These are phyloP conservation scores for Dicentrarchus labrax DNA, from an alignment of 2,113 vertebrate genomes.

Conservation along the genomic window DNA sequence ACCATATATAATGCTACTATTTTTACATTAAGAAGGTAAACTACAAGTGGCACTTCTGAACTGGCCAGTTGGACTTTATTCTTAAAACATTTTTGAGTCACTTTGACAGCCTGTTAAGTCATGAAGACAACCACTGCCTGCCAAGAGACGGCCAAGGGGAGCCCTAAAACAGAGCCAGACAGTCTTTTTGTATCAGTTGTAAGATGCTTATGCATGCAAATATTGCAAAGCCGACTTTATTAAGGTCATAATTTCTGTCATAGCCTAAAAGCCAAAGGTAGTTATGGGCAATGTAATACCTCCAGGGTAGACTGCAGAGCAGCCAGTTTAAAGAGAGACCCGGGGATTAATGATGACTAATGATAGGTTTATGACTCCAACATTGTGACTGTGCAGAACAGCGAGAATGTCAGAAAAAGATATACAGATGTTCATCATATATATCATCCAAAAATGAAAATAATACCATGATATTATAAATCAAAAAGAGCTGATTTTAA, in stretches of 20 bases:
- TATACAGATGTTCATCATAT: constrained; percentile 72
- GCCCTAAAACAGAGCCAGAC: constrained; percentile 76
- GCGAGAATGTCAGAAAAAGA: constrained; percentile 74
- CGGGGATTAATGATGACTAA: constrained; percentile 81
- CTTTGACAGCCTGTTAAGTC: constrained; percentile 63
- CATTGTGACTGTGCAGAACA: constrained; percentile 70
- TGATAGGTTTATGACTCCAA: constrained; percentile 85
- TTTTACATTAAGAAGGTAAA: constrained; percentile 37
- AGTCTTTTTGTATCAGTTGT: constrained; percentile 75
- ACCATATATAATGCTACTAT: background rate
- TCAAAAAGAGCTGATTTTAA: constrained; percentile 42
- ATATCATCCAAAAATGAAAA: constrained; percentile 71
- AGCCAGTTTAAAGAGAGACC: constrained; percentile 74
- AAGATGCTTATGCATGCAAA: constrained; percentile 83
- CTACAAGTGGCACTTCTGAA: constrained; percentile 41
- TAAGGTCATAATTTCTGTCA: constrained; percentile 83
- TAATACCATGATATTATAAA: constrained; percentile 52
- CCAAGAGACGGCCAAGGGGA: constrained; percentile 70
- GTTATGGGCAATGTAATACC: constrained; percentile 78
- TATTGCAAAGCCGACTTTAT: constrained; percentile 83
- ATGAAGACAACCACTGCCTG: constrained; percentile 61
- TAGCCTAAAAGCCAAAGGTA: constrained; percentile 77
- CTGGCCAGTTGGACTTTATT: constrained; percentile 35
- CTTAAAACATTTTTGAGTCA: constrained; percentile 53
- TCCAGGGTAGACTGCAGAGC: constrained; percentile 68